Evolutionary conservation across 2,113 vertebrate species (phyloP).

Genomic region (Scolopax mira): DNA sequence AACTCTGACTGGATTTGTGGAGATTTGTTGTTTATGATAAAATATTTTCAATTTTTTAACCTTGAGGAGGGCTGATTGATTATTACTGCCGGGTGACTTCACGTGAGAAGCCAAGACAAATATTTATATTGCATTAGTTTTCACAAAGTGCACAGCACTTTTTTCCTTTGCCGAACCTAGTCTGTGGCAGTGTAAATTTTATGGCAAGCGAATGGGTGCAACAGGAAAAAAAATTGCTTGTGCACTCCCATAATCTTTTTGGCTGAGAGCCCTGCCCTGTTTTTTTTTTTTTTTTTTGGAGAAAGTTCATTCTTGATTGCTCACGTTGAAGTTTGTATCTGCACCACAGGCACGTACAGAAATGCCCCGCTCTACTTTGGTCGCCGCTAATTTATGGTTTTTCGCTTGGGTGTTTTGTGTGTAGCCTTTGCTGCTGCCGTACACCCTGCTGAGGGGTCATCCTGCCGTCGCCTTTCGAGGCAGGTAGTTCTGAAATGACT

Average conservation of each 20-base stretch:
- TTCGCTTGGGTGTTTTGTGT: background rate
- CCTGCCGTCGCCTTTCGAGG: background rate
- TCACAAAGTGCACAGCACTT: background rate
- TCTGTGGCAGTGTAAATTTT: background rate
- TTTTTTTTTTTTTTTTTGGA: background rate
- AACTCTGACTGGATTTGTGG: background rate
- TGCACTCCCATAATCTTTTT: background rate
- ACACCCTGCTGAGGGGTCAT: background rate
- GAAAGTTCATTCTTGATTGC: background rate
- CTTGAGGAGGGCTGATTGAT: background rate
- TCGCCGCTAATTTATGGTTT: background rate
- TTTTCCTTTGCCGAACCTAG: background rate
- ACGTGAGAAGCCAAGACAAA: background rate
- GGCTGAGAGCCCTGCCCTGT: background rate
- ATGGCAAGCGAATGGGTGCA: background rate
- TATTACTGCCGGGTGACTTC: background rate
- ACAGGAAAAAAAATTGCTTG: background rate
- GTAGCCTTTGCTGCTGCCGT: background rate
- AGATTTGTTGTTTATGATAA: background rate
- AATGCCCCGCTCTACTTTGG: background rate
- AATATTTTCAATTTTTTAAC: background rate
- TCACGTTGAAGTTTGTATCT: background rate
- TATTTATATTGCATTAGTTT: background rate
- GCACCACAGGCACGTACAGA: accelerated
- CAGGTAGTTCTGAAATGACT: background rate